phyloP scores from a whole-genome alignment of 2,113 vertebrate genomes.

The Percopsis transmontana region DNA sequence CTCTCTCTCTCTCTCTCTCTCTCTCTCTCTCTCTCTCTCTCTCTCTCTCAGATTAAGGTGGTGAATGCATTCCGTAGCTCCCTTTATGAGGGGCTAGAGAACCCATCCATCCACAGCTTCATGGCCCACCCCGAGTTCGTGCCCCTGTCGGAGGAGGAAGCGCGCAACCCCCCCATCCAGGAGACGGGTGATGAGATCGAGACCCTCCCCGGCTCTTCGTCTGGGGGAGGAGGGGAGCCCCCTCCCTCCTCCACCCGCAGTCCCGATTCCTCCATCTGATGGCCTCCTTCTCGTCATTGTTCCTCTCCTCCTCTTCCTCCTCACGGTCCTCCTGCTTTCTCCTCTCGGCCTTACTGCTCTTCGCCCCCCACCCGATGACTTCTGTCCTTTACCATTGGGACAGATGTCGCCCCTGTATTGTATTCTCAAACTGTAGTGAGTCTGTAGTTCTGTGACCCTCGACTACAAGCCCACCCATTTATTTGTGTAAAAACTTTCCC shows the following conservation, averaged over 20 bases:
- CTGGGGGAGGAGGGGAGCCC: slow-evolving; percentile 51
- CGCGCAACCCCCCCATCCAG: slow-evolving; percentile 76
- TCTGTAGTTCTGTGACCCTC: slow-evolving; percentile 2
- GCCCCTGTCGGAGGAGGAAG: slow-evolving; percentile 84
- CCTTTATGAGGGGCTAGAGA: slow-evolving; percentile 88
- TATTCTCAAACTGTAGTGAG: not conserved
- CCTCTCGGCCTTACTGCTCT: not conserved
- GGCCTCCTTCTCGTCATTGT: slow-evolving; percentile 46
- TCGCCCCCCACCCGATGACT: not conserved
- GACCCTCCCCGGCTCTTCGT: slow-evolving; percentile 61
- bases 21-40: slow-evolving; percentile 24
- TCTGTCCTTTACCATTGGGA: slow-evolving; percentile 11
- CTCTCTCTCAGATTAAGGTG: slow-evolving; percentile 90
- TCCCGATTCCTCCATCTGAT: slow-evolving; percentile 81
- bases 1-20: slow-evolving; percentile 15
- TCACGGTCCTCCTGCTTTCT: slow-evolving; percentile 16
- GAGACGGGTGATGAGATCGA: slow-evolving; percentile 81
- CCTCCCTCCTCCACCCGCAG: slow-evolving; percentile 72
- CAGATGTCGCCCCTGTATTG: not conserved
- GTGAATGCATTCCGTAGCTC: slow-evolving; percentile 97
- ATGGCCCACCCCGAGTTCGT: slow-evolving; percentile 93
- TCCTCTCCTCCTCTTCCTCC: slow-evolving; percentile 15
- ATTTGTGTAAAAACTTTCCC: slow-evolving; percentile 17
- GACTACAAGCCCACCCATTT: slow-evolving; percentile 1
- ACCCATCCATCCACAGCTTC: slow-evolving; percentile 97